A percentile compares a stretch with the other conserved stretches of the same genome.
Evolutionary conservation across 2,888 invertebrate genomes (phyloP).

Genomic region (Lampropteryx suffumata): DNA sequence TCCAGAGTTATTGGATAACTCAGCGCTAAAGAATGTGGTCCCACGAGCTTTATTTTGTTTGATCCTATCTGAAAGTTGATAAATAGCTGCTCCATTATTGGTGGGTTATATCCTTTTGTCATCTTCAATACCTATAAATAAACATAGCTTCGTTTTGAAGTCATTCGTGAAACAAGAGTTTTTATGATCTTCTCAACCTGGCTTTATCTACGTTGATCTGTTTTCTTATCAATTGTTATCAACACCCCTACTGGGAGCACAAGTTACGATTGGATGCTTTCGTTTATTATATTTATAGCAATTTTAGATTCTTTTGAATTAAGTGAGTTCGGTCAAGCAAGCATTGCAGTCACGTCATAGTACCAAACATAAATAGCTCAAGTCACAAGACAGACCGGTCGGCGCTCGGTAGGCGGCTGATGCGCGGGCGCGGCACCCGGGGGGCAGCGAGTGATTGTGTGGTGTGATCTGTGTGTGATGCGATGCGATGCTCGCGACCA

Average conservation of each 20-base stretch:
- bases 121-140: constrained; percentile 13
- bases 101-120: constrained; percentile 18
- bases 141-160: constrained; percentile 2
- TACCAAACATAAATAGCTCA: constrained; percentile 62
- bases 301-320: background rate
- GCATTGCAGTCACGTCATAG: constrained; percentile 44
- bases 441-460: constrained; percentile 30
- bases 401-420: constrained; percentile 43
- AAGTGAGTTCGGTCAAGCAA: constrained; percentile 9
- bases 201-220: constrained; percentile 9
- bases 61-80: constrained; percentile 25
- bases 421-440: constrained; percentile 29
- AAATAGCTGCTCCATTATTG: constrained; percentile 18
- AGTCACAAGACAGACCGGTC: constrained; percentile 78
- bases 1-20: constrained; percentile 31
- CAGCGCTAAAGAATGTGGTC: constrained; percentile 48
- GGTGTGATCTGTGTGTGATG: constrained; percentile 40
- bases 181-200: constrained; percentile 7
- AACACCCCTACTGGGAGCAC: background rate
- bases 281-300: background rate
- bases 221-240: background rate
- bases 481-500: constrained; percentile 42
- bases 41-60: constrained; percentile 39
- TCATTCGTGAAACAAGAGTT: constrained; percentile 17
- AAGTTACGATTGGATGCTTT: no score